These are phyloP conservation scores for Panorpa germanica DNA, from an alignment of 2,888 invertebrate genomes.

Conservation along the genomic window DNA sequence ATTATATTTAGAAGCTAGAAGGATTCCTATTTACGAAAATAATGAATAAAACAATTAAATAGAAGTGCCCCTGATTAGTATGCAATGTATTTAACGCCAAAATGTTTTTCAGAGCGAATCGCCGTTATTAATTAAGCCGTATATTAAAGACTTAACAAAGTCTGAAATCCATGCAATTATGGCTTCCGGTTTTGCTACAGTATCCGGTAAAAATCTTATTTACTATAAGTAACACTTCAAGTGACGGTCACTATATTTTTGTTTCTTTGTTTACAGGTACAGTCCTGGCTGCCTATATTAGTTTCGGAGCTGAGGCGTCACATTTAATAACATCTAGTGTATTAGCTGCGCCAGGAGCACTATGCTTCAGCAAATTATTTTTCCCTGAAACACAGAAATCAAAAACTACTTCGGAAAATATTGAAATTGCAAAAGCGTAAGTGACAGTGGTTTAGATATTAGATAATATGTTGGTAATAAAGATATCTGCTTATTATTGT, in stretches of 20 bases:
- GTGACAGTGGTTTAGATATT: conserved; percentile 14
- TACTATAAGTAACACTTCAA: conserved; percentile 6
- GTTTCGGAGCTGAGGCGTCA: conserved; percentile 71
- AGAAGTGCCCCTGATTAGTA: conserved; percentile 4
- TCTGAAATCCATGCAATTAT: conserved; percentile 89
- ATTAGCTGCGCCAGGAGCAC: conserved; percentile 89
- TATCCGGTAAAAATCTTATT: conserved; percentile 42
- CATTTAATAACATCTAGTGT: conserved; percentile 85
- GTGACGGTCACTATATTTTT: conserved; percentile 4
- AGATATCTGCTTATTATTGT: not conserved
- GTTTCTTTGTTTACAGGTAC: conserved; percentile 39
- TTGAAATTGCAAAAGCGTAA: conserved; percentile 51
- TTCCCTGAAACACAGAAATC: conserved; percentile 81
- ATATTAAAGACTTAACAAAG: conserved; percentile 61
- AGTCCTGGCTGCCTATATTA: conserved; percentile 82
- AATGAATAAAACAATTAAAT: conserved; percentile 7
- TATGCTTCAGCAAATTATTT: conserved; percentile 77
- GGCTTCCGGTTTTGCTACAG: conserved; percentile 89
- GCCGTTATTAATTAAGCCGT: conserved; percentile 74
- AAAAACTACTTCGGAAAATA: conserved; percentile 53
- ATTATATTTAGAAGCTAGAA: too few species aligned
- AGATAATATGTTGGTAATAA: too few species aligned
- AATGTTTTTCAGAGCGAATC: conserved; percentile 67
- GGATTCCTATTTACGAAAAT: too few species aligned
- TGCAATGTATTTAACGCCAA: not conserved